phyloP scores from a whole-genome alignment of 2,797 vertebrate species.

The Crocidura indochinensis region DNA sequence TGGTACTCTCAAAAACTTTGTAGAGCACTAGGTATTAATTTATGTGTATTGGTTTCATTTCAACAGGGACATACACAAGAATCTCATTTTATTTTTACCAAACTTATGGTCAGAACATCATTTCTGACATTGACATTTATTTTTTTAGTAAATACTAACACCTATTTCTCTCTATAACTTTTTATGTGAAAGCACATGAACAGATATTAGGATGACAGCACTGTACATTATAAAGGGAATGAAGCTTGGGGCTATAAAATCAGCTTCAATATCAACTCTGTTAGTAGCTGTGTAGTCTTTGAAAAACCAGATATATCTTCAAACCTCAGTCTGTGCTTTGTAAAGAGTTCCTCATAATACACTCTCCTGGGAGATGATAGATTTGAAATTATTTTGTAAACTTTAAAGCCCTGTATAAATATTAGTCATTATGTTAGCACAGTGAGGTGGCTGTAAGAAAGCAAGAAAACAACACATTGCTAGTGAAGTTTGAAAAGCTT shows the following conservation, averaged over 20 bases:
- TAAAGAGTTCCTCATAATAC: not conserved
- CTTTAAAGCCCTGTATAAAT: slow-evolving; percentile 74
- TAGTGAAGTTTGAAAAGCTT: slow-evolving; percentile 66
- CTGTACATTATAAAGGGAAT: not conserved
- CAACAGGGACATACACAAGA: not conserved
- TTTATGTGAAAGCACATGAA: not conserved
- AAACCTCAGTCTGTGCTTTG: not conserved
- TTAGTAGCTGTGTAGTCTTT: not conserved
- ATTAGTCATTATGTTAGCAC: slow-evolving; percentile 72
- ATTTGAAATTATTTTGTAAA: slow-evolving; percentile 77
- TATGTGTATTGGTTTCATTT: slow-evolving; percentile 38
- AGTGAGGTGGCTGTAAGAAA: slow-evolving; percentile 45
- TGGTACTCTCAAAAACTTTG: not conserved
- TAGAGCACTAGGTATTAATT: slow-evolving; percentile 17
- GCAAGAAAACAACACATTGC: slow-evolving; percentile 62
- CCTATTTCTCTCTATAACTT: not conserved
- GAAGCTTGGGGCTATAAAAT: not conserved
- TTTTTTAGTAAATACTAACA: slow-evolving; percentile 3
- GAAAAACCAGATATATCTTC: not conserved
- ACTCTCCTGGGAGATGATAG: slow-evolving; percentile 12
- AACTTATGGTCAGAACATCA: not conserved
- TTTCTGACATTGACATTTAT: slow-evolving; percentile 14
- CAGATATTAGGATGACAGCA: not conserved
- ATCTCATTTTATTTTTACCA: not conserved
- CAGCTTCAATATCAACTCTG: not conserved